Conservation (phyloP, 2,888 invertebrate genomes). For the Apoderus coryli region DNA sequence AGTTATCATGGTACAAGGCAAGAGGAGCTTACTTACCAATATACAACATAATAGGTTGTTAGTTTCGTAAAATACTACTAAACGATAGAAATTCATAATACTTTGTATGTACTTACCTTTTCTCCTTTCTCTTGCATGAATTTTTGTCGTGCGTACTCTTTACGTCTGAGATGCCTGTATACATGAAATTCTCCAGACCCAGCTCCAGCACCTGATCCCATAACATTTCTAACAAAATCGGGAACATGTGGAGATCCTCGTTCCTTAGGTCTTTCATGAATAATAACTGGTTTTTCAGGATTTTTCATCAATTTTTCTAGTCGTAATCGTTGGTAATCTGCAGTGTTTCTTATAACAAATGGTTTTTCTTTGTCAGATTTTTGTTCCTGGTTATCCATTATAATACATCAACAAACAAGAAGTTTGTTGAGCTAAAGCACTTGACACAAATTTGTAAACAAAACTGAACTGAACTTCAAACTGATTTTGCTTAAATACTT, state of each 20-base stretch:
- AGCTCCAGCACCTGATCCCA: conserved; percentile 98
- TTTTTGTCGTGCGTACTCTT: conserved; percentile 92
- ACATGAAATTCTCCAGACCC: conserved; percentile 99
- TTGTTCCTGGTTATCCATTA: too few species aligned
- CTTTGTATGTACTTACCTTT: too few species aligned
- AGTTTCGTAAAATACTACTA: too few species aligned
- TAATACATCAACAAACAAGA: too few species aligned
- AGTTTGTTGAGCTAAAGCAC: too few species aligned
- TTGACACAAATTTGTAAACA: too few species aligned
- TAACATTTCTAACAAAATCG: conserved; percentile 94
- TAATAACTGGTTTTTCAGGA: conserved; percentile 76
- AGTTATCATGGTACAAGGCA: too few species aligned
- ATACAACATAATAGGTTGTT: too few species aligned
- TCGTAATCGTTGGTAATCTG: conserved; percentile 79
- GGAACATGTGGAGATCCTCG: conserved; percentile 61
- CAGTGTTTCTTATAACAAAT: conserved; percentile 55
- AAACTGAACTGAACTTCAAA: too few species aligned
- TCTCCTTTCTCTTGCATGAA: conserved; percentile 79
- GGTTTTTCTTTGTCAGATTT: conserved; percentile 36
- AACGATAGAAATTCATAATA: too few species aligned
- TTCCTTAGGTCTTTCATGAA: conserved; percentile 70
- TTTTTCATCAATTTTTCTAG: conserved; percentile 90
- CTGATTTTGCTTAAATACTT: too few species aligned
- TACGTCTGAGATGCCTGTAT: conserved; percentile 83
- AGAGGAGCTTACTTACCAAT: too few species aligned